Evolutionary conservation across 2,797 vertebrate species (phyloP), one percentile per base, ranked within the genome.

Genomic region (Mycteria americana): DNA sequence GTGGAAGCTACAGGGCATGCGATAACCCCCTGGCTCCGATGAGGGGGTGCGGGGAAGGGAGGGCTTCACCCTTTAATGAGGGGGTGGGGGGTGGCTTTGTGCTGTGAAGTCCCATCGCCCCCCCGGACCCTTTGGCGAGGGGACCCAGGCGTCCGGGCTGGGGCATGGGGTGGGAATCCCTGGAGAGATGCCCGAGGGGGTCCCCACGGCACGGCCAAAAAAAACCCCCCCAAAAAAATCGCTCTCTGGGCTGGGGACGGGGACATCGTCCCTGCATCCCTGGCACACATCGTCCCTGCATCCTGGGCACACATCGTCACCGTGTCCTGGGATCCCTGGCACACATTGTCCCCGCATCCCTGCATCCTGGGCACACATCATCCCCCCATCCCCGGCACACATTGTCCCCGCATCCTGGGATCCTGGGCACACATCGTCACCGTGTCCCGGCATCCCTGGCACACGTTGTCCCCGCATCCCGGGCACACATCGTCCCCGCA

Each of bases 21-120:
- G 92, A 95, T 97, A 97, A 96, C 91, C 67, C 92, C 72, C 53
- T 31, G 70, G 83, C 89, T 67, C 70, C 7, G 4, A 28, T 6
- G 78, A 18, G 11, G 68, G 92, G 78, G 31, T 3, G 4, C 7
- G 2, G 56, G 18, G 7, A 70, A 31, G 43, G 56, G 35, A 3
- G 43, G 37, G 59, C 53, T 68, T 57, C 1, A 0, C 13, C 39
- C 46, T 80, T 83, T n/a, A 35, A 17, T 9, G 13, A 13, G 13
- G 30, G 33, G 45, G n/a, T n/a, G 48, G 59, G 24, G 43, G 50
- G 16, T 45, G 78, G 21, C 13, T 80, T 63, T 22, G 51, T 24
- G 48, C 62, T 31, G 30, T 25, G 0, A 16, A 39, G 59, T n/a
- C 45, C 37, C 68, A 11, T 21, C 15, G 3, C 9, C 43, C 17